Base-by-base conservation (phyloP, 1,140 invertebrate species). In the Wiebesia pumilae region DNA sequence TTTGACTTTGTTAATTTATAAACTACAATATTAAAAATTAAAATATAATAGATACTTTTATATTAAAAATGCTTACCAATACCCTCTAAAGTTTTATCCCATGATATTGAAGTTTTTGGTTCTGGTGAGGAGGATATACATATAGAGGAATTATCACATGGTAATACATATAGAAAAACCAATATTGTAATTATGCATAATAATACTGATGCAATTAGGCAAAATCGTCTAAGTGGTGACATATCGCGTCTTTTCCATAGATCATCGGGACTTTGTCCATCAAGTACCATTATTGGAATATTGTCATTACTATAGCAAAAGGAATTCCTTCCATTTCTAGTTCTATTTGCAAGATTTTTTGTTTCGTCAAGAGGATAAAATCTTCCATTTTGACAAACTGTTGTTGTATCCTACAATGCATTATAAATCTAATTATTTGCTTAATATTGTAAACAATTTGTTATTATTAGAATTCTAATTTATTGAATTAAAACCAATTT, bases 111-210 rank as follows among this genome's bases (percentile, higher is more conserved):
- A 94, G 86, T 95, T 93, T 81, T 95, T 95, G 92, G 95, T 95
- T 87, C 95, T 89, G 88, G 94, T 91, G 93, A 93, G 92, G 93
- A 93, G 92, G 83, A 92, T 92, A 95, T 93, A 87, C 96, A 97
- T 67, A 95, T 94, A 6, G 95, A 95, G 7, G 95, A 94, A 86
- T 94, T 94, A 88, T 96, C 95, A 89, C 97, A 97, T 1, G 97
- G 97, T 87, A 97, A 91, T 24, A 96, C 94, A 95, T 97, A 97
- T 3, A 97, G 91, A 91, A 97, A 97, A 88, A 96, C 94, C 21
- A 97, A 89, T 33, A 97, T 95, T 21, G 96, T 96, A 73, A 96
- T 92, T 40, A 97, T 91, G 89, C 96, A 97, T 27, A 96, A 90
- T 40, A 97, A 89, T 85, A 97, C 95, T 16, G 96, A 97, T 21